These are phyloP conservation scores for Etheostoma spectabile DNA, from an alignment of 2,113 vertebrate species.

Conservation along the genomic window DNA sequence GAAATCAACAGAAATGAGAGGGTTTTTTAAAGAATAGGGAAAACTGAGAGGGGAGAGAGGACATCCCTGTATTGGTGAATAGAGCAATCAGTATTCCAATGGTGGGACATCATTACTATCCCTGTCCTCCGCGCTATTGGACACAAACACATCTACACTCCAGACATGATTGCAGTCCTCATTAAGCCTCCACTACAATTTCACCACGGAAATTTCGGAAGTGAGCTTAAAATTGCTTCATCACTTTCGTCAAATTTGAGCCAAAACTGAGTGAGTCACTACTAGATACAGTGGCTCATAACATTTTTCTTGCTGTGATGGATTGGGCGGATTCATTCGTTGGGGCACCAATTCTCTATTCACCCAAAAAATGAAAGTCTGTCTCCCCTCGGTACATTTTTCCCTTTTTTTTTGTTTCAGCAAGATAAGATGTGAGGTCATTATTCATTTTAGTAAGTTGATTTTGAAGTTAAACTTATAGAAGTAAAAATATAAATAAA, in stretches of 20 bases:
- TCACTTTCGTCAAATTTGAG: conserved; percentile 31
- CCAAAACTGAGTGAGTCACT: conserved; percentile 13
- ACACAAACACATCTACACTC: not conserved
- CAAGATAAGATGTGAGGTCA: conserved; percentile 73
- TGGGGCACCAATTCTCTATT: conserved; percentile 47
- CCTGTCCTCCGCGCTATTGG: not conserved
- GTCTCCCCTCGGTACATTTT: conserved; percentile 56
- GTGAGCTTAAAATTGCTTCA: conserved; percentile 25
- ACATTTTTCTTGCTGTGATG: conserved; percentile 19
- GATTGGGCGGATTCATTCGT: conserved; percentile 42
- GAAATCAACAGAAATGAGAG: conserved; percentile 66
- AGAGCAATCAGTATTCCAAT: conserved; percentile 36
- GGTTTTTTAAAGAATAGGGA: conserved; percentile 78
- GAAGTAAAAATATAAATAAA: conserved; percentile 11
- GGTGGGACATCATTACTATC: not conserved
- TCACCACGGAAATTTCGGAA: not conserved
- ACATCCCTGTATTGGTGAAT: conserved; percentile 53
- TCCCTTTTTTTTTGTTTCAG: conserved; percentile 42
- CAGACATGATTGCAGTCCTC: conserved; percentile 21
- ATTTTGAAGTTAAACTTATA: conserved; percentile 61
- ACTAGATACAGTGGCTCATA: not conserved
- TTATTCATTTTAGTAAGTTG: conserved; percentile 78
- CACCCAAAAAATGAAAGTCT: conserved; percentile 65
- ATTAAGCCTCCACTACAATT: conserved; percentile 22
- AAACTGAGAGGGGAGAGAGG: conserved; percentile 55